Base-by-base conservation (phyloP, 2,113 vertebrate genomes). In the Microtus pennsylvanicus region DNA sequence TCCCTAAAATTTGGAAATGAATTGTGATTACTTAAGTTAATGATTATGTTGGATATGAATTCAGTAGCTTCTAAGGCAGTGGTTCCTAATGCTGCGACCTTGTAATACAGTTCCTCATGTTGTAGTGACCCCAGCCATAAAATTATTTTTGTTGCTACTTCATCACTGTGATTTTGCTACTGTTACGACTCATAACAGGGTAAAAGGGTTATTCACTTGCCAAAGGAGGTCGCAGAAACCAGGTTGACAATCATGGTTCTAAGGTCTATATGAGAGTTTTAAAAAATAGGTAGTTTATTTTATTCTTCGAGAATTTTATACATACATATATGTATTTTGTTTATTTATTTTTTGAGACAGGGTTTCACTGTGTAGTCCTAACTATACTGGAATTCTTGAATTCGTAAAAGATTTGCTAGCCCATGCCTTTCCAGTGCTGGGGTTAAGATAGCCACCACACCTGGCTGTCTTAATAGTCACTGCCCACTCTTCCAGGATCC, bases 41-140 rank as follows among this genome's bases (percentile, higher is more conserved):
- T 92, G 78, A 26, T 63, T 74, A 3, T 89, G 10, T 89, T 96
- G 6, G 38, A 82, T 86, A 92, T 96, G 90, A 96, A 94, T 94
- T 90, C 13, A 86, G 11, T 96, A 58, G 45, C 8, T 10, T 74
- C 19, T 74, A 74, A 74, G 70, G n/a, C 70, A 74, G 35, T 74
- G n/a, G 70, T 74, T 38, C 17, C 70, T 72, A 72, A 38, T 21
- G 17, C 70, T 38, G 35, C 17, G 7, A 38, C 17, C 70, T 9
- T 72, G 19, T 72, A 72, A 21, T 38, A 72, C 30, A 21, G 70
- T 38, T 38, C 35, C 35, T 72, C 70, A 21, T 38, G 70, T 38
- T 22, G 70, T n/a, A 21, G 35, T 22, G 70, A 74, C 19, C 70
- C 35, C 70, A 72, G 21, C 70, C 8, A 38, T 74, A 72, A 72